Conservation (phyloP, 2,113 vertebrate species). For the Fregetta grallaria region DNA sequence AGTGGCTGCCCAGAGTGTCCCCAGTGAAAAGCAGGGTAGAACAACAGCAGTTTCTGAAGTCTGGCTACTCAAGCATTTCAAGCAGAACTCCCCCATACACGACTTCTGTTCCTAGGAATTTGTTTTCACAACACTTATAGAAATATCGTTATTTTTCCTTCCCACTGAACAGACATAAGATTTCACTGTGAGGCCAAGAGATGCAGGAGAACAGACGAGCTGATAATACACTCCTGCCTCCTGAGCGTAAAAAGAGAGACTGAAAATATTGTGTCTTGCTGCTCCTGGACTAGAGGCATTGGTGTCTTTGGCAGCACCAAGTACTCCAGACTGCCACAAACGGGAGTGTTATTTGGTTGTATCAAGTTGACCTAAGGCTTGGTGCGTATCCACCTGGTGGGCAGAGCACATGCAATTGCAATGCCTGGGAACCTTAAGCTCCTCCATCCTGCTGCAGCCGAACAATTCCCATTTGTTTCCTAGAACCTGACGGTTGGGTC, state of each 20-base stretch:
- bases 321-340: background rate
- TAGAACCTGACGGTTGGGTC: background rate
- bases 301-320: background rate
- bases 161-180: background rate
- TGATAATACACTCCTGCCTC: background rate
- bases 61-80: background rate
- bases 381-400: background rate
- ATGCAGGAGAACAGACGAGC: background rate
- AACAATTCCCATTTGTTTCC: background rate
- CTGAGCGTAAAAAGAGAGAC: background rate
- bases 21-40: background rate
- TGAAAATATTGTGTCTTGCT: background rate
- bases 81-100: background rate
- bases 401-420: background rate
- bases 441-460: background rate
- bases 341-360: background rate
- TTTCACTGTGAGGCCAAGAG: background rate
- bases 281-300: background rate
- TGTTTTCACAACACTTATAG: background rate
- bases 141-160: background rate
- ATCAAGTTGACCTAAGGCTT: background rate
- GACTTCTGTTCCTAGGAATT: background rate
- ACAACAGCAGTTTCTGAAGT: background rate
- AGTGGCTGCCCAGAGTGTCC: background rate
- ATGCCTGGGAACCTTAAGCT: background rate